These are phyloP conservation scores for Trididemnum clinides DNA, from an alignment of 23 tunicate genomes.

Conservation along the genomic window DNA sequence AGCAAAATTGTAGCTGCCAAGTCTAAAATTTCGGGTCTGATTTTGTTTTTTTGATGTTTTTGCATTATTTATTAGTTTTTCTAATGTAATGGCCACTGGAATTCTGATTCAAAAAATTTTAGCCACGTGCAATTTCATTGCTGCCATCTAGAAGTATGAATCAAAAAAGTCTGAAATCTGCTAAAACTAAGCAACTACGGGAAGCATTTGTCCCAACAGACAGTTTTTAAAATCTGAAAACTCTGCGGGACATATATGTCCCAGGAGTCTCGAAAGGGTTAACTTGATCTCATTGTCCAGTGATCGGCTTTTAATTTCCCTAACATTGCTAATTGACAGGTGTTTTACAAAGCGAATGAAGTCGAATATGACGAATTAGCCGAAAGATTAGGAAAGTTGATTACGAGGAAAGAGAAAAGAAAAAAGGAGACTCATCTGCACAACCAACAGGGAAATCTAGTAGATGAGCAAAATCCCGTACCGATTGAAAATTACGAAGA, in stretches of 20 bases:
- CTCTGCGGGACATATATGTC: too few relatives aligned
- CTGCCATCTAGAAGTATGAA: too few relatives aligned
- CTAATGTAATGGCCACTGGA: too few relatives aligned
- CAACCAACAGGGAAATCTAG: background rate
- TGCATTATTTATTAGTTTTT: too few relatives aligned
- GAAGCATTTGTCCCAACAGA: background rate
- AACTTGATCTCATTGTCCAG: background rate
- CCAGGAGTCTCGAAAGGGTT: too few relatives aligned
- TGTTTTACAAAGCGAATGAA: constrained; percentile 16
- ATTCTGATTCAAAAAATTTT: too few relatives aligned
- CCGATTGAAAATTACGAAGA: background rate
- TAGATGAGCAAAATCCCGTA: background rate
- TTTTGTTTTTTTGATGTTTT: too few relatives aligned
- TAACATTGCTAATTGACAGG: background rate
- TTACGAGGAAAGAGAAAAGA: background rate
- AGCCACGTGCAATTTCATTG: too few relatives aligned
- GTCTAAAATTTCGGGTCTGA: too few relatives aligned
- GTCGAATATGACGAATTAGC: constrained; percentile 26
- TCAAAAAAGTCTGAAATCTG: too few relatives aligned
- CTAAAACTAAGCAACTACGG: too few relatives aligned
- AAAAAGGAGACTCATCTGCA: background rate
- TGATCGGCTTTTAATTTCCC: background rate
- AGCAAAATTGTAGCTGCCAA: too few relatives aligned
- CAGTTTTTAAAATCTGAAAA: background rate
- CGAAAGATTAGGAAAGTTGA: constrained; percentile 27